Percentiles rank a stretch among this genome's conserved stretches.
Conservation (phyloP, 64 coral and sea anemone genomes). For the Stichodactyla mertensii region DNA sequence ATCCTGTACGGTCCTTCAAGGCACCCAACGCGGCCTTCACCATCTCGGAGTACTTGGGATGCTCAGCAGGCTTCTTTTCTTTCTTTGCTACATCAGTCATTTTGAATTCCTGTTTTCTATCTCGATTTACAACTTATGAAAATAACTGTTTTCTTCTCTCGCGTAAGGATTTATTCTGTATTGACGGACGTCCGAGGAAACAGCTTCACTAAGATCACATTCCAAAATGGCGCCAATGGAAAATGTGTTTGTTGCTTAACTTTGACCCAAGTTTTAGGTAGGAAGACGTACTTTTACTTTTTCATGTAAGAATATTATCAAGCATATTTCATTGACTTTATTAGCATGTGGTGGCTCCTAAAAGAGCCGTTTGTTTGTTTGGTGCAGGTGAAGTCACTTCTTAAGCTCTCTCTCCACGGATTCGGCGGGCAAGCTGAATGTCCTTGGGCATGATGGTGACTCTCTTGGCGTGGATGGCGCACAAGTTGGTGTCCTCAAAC, state of each 20-base stretch:
- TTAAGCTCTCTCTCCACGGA: constrained; percentile 50
- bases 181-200: too few species aligned
- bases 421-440: constrained; percentile 82
- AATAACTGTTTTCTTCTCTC: too few species aligned
- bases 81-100: constrained; percentile 7
- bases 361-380: too few species aligned
- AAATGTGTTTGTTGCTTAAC: background rate
- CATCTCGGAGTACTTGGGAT: constrained; percentile 75
- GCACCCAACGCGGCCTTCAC: constrained; percentile 40
- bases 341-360: too few species aligned
- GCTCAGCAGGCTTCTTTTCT: background rate
- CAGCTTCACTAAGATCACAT: too few species aligned
- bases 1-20: constrained; percentile 76
- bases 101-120: too few species aligned
- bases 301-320: too few species aligned
- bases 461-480: constrained; percentile 81
- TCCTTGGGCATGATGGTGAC: constrained; percentile 81
- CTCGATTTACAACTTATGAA: too few species aligned
- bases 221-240: background rate
- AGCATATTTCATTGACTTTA: too few species aligned
- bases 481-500: constrained; percentile 86
- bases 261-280: background rate
- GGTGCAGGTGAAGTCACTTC: too few species aligned
- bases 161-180: too few species aligned
- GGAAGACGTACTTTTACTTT: too few species aligned